Base-by-base conservation (phyloP, 2,113 vertebrate genomes). In the Pygoscelis adeliae region DNA sequence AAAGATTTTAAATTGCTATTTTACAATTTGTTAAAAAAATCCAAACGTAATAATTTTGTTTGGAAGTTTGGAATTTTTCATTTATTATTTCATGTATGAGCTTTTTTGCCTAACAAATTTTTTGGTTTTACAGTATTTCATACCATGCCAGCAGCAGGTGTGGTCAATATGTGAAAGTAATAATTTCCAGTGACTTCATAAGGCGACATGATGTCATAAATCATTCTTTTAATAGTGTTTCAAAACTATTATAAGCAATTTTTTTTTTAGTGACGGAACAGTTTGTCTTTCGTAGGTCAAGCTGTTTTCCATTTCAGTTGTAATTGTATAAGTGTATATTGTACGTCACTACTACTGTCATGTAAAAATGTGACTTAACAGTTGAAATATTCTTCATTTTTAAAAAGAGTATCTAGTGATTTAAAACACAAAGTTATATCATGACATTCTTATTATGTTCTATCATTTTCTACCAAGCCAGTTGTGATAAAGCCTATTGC, bases 141-240 rank as follows among this genome's bases (percentile, higher is more conserved):
- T 91, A 81, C 42, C n/a, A 61, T 87, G 40, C 47, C 34, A 87
- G 59, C 44, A 90, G 66, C 90, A 90, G 73, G 46, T 95, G 77
- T 93, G 65, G 59, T 88, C 82, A 95, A 53, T 94, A 88, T 88
- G 78, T 88, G 66, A 80, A 85, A 90, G n/a, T 63, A 62, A 49
- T 95, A 58, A 90, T 80, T 90, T 96, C 5, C 11, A 85, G 22
- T 80, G 52, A 72, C 62, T 89, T 95, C 61, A 15, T 71, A 74
- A 93, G 26, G 49, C 49, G 84, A 70, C 58, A 22, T 86, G 53
- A 73, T 90, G 46, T 85, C 49, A 62, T 95, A 88, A 94, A 93
- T 87, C 0, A 4, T 91, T 86, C 30, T 66, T 90, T 61, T 83
- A 69, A 50, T 83, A 76, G 72, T 73, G 34, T 76, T 89, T 89